Conservation (phyloP, 2,888 invertebrate genomes). For the Chydorus sphaericus region DNA sequence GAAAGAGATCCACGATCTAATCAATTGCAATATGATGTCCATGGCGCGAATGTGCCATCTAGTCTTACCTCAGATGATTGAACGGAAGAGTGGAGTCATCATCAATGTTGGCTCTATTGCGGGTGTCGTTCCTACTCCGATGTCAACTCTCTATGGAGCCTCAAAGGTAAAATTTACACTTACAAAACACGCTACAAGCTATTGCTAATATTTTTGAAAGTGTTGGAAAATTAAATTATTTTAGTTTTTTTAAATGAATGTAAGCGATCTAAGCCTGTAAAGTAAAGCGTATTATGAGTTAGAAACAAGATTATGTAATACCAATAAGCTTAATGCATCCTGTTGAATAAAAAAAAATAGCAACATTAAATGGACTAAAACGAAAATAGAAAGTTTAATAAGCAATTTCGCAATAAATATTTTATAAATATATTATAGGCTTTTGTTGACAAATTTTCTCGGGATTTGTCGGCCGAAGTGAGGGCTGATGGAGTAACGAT, state of each 20-base stretch:
- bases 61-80: conserved; percentile 70
- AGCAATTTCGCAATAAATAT: no score
- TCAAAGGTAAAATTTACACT: conserved; percentile 49
- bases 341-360: no score
- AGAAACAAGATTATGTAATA: no score
- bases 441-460: conserved; percentile 64
- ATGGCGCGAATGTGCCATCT: conserved; percentile 70
- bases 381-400: no score
- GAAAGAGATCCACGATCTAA: conserved; percentile 44
- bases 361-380: no score
- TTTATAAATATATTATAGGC: conserved; percentile 36
- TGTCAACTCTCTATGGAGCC: conserved; percentile 74
- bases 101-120: conserved; percentile 80
- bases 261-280: no score
- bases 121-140: conserved; percentile 61
- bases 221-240: no score
- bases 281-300: no score
- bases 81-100: conserved; percentile 62
- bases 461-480: conserved; percentile 60
- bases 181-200: no score
- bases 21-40: conserved; percentile 63
- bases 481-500: conserved; percentile 23
- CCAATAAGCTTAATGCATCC: no score
- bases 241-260: no score
- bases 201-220: no score